Conservation (phyloP, 2,797 vertebrate species). For the Chelon labrosus region DNA sequence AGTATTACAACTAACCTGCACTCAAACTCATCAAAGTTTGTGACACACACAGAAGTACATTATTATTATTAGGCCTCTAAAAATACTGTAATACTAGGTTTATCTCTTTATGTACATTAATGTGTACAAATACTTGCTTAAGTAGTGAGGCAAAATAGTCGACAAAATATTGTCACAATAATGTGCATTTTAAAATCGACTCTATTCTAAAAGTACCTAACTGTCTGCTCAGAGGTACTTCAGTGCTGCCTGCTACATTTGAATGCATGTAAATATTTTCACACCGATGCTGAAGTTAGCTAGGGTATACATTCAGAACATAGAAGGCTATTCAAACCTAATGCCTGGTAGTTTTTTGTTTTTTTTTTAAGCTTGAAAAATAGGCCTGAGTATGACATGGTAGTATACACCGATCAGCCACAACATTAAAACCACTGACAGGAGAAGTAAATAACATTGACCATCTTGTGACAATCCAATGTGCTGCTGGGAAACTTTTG, state of each 20-base stretch:
- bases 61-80: constrained; percentile 71
- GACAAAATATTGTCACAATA: constrained; percentile 52
- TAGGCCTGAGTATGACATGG: constrained; percentile 12
- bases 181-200: constrained; percentile 57
- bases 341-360: constrained; percentile 17
- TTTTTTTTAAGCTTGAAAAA: background rate
- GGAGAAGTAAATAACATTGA: no score
- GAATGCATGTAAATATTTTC: constrained; percentile 65
- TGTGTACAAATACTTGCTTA: constrained; percentile 63
- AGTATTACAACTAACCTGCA: constrained; percentile 75
- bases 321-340: constrained; percentile 34
- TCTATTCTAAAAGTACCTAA: constrained; percentile 41
- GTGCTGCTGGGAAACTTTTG: no score
- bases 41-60: constrained; percentile 70
- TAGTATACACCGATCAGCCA: constrained; percentile 7
- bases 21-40: constrained; percentile 73
- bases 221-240: constrained; percentile 44
- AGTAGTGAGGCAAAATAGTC: constrained; percentile 61
- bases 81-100: constrained; percentile 71
- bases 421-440: no score
- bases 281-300: constrained; percentile 56
- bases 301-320: constrained; percentile 68
- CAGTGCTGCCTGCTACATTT: constrained; percentile 73
- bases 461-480: no score
- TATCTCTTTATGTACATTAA: constrained; percentile 56